Conservation (phyloP, 2,888 invertebrate species). For the Piscicola geometra region DNA sequence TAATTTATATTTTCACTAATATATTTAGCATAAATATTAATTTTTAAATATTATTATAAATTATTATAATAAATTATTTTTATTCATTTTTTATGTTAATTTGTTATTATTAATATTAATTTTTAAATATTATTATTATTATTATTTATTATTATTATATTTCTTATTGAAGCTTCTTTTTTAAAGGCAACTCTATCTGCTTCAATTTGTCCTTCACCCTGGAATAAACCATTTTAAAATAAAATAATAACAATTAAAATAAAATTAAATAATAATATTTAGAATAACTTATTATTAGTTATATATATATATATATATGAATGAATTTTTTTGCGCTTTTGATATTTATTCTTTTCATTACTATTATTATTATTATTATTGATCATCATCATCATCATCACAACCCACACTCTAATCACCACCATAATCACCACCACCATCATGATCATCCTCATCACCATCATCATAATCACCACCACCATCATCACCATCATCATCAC, state of each 20-base stretch:
- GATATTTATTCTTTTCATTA: neutral
- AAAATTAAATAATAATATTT: slow-evolving; percentile 30
- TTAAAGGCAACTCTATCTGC: neutral
- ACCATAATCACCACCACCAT: neutral
- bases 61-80: too few relatives aligned
- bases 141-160: too few relatives aligned
- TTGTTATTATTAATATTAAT: too few relatives aligned
- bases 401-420: neutral
- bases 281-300: too few relatives aligned
- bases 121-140: too few relatives aligned
- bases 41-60: too few relatives aligned
- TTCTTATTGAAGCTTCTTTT: slow-evolving; percentile 6
- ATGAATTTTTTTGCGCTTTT: neutral
- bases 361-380: slow-evolving; percentile 3
- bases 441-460: neutral
- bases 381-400: neutral
- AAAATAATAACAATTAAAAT: slow-evolving; percentile 32
- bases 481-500: neutral
- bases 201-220: neutral
- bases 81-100: too few relatives aligned
- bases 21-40: too few relatives aligned
- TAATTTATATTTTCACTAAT: too few relatives aligned
- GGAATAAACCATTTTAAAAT: neutral
- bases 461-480: neutral
- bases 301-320: too few relatives aligned